phyloP scores from a whole-genome alignment of 2,113 vertebrate species.

The Glaucidium brasilianum region DNA sequence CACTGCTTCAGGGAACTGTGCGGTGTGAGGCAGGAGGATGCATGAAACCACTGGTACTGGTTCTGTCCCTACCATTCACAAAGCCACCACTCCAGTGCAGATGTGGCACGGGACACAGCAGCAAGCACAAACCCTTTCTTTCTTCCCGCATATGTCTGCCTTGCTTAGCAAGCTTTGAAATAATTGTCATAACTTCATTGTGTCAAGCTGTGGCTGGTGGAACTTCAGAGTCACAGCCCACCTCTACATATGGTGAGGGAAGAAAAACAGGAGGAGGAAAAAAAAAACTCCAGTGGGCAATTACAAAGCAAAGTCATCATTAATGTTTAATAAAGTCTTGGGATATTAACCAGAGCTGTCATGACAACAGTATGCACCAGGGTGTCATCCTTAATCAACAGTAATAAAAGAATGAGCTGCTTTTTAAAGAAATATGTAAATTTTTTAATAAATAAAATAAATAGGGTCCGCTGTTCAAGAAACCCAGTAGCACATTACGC shows the following conservation, averaged over 20 bases:
- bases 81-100: background rate
- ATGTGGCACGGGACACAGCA: background rate
- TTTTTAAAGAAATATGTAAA: background rate
- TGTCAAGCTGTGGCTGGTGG: background rate
- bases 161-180: background rate
- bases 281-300: background rate
- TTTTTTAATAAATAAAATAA: background rate
- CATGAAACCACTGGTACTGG: background rate
- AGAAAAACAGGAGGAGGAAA: background rate
- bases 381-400: background rate
- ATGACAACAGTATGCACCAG: background rate
- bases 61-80: background rate
- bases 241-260: background rate
- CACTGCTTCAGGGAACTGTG: background rate
- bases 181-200: background rate
- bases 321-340: slow-evolving; percentile 7
- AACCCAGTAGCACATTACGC: background rate
- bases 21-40: background rate
- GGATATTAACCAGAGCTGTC: slow-evolving; percentile 21
- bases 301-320: slow-evolving; percentile 12
- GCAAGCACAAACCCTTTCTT: background rate
- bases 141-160: background rate
- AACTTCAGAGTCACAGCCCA: background rate
- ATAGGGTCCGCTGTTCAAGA: background rate
- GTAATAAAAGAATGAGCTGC: background rate